Conservation (phyloP, 2,888 invertebrate species). For the Melinaea menophilus region DNA sequence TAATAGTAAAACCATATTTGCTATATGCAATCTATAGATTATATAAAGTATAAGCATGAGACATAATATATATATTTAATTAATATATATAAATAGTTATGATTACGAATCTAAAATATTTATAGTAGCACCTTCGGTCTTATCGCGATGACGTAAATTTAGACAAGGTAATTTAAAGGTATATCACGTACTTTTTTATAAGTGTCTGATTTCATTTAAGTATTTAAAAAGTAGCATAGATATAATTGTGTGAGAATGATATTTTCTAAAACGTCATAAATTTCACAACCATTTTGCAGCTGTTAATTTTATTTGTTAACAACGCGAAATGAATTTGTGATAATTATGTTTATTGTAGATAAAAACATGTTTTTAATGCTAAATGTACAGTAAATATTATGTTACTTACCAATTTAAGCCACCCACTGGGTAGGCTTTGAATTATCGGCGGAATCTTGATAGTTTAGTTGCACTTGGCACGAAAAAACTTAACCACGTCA, state of each 20-base stretch:
- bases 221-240: too few relatives aligned
- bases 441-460: slow-evolving; percentile 90
- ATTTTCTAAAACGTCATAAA: slow-evolving; percentile 4
- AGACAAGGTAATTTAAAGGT: slow-evolving; percentile 36
- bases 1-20: too few relatives aligned
- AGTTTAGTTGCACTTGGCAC: slow-evolving; percentile 80
- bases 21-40: too few relatives aligned
- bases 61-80: too few relatives aligned
- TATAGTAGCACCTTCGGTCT: not conserved
- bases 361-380: slow-evolving; percentile 12
- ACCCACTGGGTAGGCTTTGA: slow-evolving; percentile 88
- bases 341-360: slow-evolving; percentile 14
- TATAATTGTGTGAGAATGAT: too few relatives aligned
- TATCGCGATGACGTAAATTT: slow-evolving; percentile 44
- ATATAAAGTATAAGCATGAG: too few relatives aligned
- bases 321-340: slow-evolving; percentile 5
- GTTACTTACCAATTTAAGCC: slow-evolving; percentile 83
- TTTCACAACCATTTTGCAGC: slow-evolving; percentile 22
- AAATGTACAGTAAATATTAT: slow-evolving; percentile 18
- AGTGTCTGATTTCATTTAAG: too few relatives aligned
- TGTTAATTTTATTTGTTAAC: slow-evolving; percentile 13
- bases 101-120: not conserved
- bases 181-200: not conserved
- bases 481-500: slow-evolving; percentile 72
- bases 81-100: too few relatives aligned